These are phyloP conservation scores for Mormyrus proboscirostris DNA, from an alignment of 2,797 vertebrate genomes.

Conservation along the genomic window DNA sequence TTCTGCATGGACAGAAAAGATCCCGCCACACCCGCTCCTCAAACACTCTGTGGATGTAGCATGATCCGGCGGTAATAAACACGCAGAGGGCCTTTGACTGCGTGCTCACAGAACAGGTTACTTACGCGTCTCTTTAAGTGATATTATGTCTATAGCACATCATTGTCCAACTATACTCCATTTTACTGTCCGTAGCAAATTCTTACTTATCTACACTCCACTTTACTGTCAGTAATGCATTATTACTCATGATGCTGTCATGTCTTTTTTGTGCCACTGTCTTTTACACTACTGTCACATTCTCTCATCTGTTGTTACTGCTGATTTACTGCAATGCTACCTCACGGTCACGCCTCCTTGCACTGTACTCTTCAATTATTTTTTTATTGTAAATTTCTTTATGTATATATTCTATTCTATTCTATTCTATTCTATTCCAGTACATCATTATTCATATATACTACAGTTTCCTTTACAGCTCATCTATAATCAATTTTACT, in stretches of 20 bases:
- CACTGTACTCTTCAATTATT: neutral
- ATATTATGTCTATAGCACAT: neutral
- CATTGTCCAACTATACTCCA: neutral
- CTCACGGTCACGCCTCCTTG: neutral
- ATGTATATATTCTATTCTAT: neutral
- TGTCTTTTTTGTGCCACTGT: neutral
- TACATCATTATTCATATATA: neutral
- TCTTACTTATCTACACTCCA: neutral
- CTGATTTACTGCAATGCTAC: neutral
- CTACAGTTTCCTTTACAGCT: neutral
- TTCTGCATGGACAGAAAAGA: constrained; percentile 18
- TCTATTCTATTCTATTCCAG: neutral
- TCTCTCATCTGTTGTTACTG: neutral
- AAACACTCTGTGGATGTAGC: neutral
- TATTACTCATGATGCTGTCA: neutral
- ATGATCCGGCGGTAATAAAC: neutral
- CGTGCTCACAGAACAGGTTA: neutral
- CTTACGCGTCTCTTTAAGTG: neutral
- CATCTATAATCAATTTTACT: neutral
- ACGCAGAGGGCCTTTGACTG: neutral
- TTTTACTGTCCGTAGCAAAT: neutral
- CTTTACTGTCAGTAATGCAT: neutral
- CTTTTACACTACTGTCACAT: neutral
- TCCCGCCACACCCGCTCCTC: neutral
- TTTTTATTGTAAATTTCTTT: neutral